Percentiles rank a stretch among this genome's conserved stretches.
Conservation (phyloP, 1,140 invertebrate genomes). For the Drosophila sturtevanti region DNA sequence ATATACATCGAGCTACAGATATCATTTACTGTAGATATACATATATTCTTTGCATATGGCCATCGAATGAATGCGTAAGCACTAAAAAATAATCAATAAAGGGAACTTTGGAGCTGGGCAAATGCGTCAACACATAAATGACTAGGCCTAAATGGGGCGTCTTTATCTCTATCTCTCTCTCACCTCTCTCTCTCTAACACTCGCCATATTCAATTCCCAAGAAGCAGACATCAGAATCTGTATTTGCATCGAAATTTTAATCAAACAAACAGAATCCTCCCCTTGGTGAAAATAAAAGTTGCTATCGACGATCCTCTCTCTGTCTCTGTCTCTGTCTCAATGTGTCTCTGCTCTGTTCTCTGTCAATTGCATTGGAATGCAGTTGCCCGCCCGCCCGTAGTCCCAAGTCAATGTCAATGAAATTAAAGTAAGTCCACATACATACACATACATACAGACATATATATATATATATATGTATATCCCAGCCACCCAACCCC, state of each 20-base stretch:
- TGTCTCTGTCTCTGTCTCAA: slow-evolving; percentile 11
- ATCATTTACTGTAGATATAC: slow-evolving; percentile 31
- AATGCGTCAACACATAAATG: slow-evolving; percentile 50
- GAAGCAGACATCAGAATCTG: slow-evolving; percentile 16
- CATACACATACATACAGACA: neutral
- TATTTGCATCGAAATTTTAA: slow-evolving; percentile 1
- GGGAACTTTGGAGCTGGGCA: slow-evolving; percentile 63
- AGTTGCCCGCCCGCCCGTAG: slow-evolving; percentile 39
- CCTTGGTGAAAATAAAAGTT: slow-evolving; percentile 41
- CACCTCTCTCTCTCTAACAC: neutral
- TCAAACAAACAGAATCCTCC: slow-evolving; percentile 53
- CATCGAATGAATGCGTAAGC: slow-evolving; percentile 65
- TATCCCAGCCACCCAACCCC: slow-evolving; percentile 51
- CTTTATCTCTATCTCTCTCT: slow-evolving; percentile 20
- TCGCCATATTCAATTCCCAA: slow-evolving; percentile 33
- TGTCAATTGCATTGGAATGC: slow-evolving; percentile 73
- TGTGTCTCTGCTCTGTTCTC: neutral
- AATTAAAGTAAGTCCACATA: slow-evolving; percentile 8
- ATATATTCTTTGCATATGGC: slow-evolving; percentile 57
- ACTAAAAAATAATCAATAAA: slow-evolving; percentile 74
- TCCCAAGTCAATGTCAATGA: slow-evolving; percentile 71
- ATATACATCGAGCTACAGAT: slow-evolving; percentile 22
- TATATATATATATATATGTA: too few species aligned
- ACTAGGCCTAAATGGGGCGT: slow-evolving; percentile 36
- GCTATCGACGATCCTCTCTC: slow-evolving; percentile 7